phyloP scores from a whole-genome alignment of 2,797 vertebrate genomes.

The Pangasius macronema region DNA sequence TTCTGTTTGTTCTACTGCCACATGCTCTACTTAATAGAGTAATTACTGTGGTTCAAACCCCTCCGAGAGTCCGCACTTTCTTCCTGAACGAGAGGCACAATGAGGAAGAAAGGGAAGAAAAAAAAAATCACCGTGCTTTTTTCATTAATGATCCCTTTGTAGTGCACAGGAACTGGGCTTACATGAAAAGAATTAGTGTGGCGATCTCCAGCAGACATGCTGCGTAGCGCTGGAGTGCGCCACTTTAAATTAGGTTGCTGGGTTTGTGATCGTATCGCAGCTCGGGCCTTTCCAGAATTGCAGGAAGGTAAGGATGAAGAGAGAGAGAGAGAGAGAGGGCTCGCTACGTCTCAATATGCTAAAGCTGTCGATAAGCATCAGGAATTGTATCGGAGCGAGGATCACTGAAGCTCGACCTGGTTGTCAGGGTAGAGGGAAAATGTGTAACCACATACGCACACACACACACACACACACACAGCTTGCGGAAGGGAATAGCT shows the following conservation, averaged over 20 bases:
- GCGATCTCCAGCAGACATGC: conserved; percentile 76
- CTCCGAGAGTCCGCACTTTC: conserved; percentile 59
- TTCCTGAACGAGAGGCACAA: conserved; percentile 54
- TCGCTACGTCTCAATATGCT: conserved; percentile 76
- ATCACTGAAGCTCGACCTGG: conserved; percentile 74
- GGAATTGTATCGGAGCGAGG: conserved; percentile 53
- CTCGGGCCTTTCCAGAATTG: conserved; percentile 73
- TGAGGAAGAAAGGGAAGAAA: not conserved
- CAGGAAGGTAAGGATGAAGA: conserved; percentile 60
- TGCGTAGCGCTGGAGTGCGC: conserved; percentile 64
- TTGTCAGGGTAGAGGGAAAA: conserved; percentile 71
- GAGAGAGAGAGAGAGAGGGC: conserved; percentile 62
- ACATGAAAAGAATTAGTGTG: conserved; percentile 83
- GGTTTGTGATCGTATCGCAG: conserved; percentile 78
- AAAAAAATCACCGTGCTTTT: conserved; percentile 67
- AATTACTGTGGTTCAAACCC: conserved; percentile 74
- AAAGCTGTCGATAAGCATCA: conserved; percentile 78
- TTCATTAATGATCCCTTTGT: conserved; percentile 85
- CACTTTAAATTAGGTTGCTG: conserved; percentile 78
- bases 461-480: not conserved
- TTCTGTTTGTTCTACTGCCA: conserved; percentile 72
- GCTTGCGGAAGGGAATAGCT: not conserved
- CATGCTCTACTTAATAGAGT: conserved; percentile 73
- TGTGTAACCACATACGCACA: conserved; percentile 17
- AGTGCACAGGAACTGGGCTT: conserved; percentile 62